Base-by-base conservation (phyloP, 2,113 vertebrate genomes). In the Paradisaea rubra region DNA sequence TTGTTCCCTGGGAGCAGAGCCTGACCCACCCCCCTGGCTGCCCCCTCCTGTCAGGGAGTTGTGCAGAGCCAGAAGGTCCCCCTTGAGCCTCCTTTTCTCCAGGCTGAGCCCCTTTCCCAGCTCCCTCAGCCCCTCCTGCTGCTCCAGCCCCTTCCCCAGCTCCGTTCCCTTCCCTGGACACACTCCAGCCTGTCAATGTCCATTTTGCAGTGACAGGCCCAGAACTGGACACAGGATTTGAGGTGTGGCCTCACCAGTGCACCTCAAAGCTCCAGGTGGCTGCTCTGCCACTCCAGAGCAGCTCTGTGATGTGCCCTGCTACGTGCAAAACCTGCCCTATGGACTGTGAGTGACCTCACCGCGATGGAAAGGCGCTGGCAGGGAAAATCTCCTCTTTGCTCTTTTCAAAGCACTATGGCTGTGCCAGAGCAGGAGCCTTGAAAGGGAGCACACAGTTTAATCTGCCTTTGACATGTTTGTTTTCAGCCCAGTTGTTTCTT, bases 21-120 rank as follows among this genome's bases (percentile, higher is more conserved):
- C 24, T 0, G 0, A n/a, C 2, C 22, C 13, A 2, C 17, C 5
- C 23, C 2, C 22, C 3, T 15, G 2, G n/a, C 24, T 63, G 20
- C 1, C 21, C 5, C 35, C 41, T 79, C 65, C 65, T 56, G 20
- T 35, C 65, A 63, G 41, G 61, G 20, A 63, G 41, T 12, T 87
- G n/a, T 64, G 21, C 6, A 71, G 41, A 63, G 35, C 22, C 13
- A 54, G 0, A 71, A 31, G 74, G 49, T 12, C 0, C 15, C 10
- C 2, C 24, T 56, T n/a, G 49, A 71, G n/a, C 20, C 41, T 71
- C 41, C 49, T 71, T 63, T 71, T 30, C 49, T 71, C 25, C 85
- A 79, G 35, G 16, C 23, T 71, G 57, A 42, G 25, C 13, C 14
- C 20, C 13, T 54, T 54, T 31, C 11, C 11, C 24, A 71, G 13